Evolutionary conservation across 2,113 vertebrate species (phyloP).

Genomic region (Prunella fulvescens): DNA sequence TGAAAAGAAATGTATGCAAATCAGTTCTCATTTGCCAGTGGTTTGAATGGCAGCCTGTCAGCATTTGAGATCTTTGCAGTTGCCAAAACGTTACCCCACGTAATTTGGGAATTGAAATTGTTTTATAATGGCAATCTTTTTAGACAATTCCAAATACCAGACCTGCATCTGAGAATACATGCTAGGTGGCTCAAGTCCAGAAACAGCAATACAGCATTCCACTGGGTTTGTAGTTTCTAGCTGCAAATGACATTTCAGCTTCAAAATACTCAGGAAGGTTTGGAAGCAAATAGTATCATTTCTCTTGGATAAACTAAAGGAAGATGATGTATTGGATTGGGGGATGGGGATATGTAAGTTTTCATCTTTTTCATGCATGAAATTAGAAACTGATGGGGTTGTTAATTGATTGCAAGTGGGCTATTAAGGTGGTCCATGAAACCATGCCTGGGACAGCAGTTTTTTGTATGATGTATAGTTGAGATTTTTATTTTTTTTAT

Average conservation of each 20-base stretch:
- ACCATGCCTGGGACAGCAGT: neutral
- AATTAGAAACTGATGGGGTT: neutral
- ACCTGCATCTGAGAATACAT: neutral
- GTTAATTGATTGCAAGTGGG: neutral
- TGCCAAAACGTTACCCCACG: neutral
- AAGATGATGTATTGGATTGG: neutral
- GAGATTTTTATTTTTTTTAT: neutral
- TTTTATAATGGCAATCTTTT: neutral
- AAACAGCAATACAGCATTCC: neutral
- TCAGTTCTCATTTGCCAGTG: neutral
- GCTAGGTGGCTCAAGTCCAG: neutral
- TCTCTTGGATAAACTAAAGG: neutral
- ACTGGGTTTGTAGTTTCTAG: neutral
- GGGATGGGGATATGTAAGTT: fast-evolving
- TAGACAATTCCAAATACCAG: neutral
- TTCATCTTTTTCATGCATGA: neutral
- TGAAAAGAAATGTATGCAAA: slow-evolving; percentile 28
- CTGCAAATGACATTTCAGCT: neutral
- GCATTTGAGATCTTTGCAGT: neutral
- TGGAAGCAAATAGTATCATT: neutral
- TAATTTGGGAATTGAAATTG: neutral
- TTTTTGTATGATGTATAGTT: neutral
- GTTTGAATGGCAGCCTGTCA: slow-evolving; percentile 32
- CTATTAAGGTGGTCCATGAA: neutral
- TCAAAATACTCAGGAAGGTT: neutral